Evolutionary conservation across 1,140 invertebrate genomes (phyloP), one percentile per base, ranked within the genome.

Genomic region (Leptinotarsa undecemlineata): DNA sequence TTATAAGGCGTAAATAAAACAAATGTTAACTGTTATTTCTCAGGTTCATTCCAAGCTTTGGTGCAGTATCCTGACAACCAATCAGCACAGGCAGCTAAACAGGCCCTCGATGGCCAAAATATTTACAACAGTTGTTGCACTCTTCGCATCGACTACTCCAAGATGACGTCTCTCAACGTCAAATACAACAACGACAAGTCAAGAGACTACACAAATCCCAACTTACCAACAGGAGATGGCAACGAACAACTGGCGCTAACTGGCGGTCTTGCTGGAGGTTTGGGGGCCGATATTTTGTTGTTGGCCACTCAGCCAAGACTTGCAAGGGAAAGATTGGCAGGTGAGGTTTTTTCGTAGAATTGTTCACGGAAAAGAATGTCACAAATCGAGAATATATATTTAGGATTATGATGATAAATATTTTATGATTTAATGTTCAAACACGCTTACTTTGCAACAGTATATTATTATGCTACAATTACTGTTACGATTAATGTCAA

Each of bases 141-240:
- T n/a, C 88, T 99, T 81, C 94, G 97, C 84, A 99, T 99, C 82
- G 98, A 99, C 87, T 99, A 98, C 89, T 98, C 96, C 79, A 99
- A 99, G 87, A 92, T 99, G 90, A 93, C 94, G 75, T 96, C 94
- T 75, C 89, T 99, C 76, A 99, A 99, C 87, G 97, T 99, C 48
- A 99, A 98, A 86, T 99, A 98, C 89, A 99, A 99, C 89, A 99
- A 99, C 87, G 98, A 99, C 88, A 99, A 99, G 87, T 98, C 95
- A 69, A 89, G 98, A 66, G 98, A 99, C 87, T 99, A 98, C 88
- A 99, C 98, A 76, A 99, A 99, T 87, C 97, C 98, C 26, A 94
- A 92, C 82, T 90, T 99, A 82, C 97, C 98, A 1, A 95, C 95
- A 63, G 98, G 98, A 23, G 98, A 99, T 88, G 64, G 74, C 26